Evolutionary conservation across 2,797 vertebrate genomes (phyloP), one percentile per base, ranked within the genome.

Genomic region (Knipowitschia caucasica): DNA sequence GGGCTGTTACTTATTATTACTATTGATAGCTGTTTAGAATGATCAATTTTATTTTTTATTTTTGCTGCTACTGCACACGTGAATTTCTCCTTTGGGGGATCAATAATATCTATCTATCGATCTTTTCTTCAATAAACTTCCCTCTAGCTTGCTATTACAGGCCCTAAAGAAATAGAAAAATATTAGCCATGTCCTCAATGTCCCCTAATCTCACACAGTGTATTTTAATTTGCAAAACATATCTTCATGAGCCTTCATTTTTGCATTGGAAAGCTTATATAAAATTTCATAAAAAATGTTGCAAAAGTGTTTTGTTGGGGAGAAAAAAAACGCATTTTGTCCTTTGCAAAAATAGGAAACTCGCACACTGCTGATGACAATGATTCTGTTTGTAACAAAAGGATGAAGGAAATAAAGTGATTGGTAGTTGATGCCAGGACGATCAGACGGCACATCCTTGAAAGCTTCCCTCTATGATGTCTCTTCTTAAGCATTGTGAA

Each of bases 401-500:
- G 67, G 69, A 33, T 64, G 59, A 69, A 74, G 67, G 77, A 83
- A 82, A 83, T 76, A 58, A 77, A 77, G 77, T 77, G 72, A 70
- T 67, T 86, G 71, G 79, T 69, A 81, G 59, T 40, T 71, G 69
- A 67, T 54, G 69, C 62, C 45, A 24, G 60, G 35, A 63, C 74
- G 78, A 56, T 57, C 60, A 63, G 76, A 50, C 64, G 17, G 71
- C 43, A 43, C 59, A 35, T 67, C 75, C 75, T 79, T 62, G 76
- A 84, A 82, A 84, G 82, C 42, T 21, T 53, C 72, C 66, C 67
- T 83, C 80, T 75, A 71, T 73, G 77, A 77, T 78, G 75, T 77
- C 69, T 69, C 77, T 50, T 51, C 59, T 78, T 75, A 65, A 53
- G 72, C 77, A 82, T 73, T 82, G 80, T 87, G 81, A 83, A 80